Evolutionary conservation across 2,888 invertebrate species (phyloP), one percentile per base, ranked within the genome.

Genomic region (Apotomis capreana): DNA sequence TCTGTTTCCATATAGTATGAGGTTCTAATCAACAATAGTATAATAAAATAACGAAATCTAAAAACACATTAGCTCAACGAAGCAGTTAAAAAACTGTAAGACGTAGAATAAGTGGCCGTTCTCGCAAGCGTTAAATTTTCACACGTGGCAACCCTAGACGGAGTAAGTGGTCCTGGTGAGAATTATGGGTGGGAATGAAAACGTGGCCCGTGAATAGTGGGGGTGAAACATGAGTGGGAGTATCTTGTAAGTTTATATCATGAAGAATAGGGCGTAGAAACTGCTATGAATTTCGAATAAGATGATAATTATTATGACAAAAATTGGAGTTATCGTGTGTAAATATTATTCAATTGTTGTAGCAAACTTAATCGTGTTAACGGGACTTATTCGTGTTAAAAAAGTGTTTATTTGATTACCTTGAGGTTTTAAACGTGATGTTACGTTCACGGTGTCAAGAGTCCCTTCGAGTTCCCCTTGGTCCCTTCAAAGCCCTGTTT

Each of bases 51-150:
- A 55, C 54, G 46, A 49, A 65, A 37, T 61, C 15, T 49, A 60
- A 65, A 55, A 12, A 36, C 46, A 65, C 55, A 55, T 67, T 40
- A 51, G 57, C 61, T 61, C 51, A 26, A 71, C 71, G 61, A 69
- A 72, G 63, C 44, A 9, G 51, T 54, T 64, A 69, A 64, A 73
- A 49, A 64, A 59, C 69, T 69, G 64, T 54, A 73, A 72, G 60
- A 69, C 62, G 51, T 74, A 75, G 76, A 79, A 78, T 75, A 76
- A 76, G 74, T 80, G 77, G 77, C 76, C 80, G 80, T 82, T 83
- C 79, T 79, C 15, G 65, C 75, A 70, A 73, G 78, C 82, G 82
- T 82, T 81, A 83, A 81, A 82, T 82, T 84, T 82, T 83, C 80
- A 84, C 81, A 83, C 80, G 78, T 77, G 80, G 80, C 69, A 78